These are phyloP conservation scores for Leptinotarsa rubiginosa DNA, from an alignment of 2,888 invertebrate genomes.

Conservation along the genomic window DNA sequence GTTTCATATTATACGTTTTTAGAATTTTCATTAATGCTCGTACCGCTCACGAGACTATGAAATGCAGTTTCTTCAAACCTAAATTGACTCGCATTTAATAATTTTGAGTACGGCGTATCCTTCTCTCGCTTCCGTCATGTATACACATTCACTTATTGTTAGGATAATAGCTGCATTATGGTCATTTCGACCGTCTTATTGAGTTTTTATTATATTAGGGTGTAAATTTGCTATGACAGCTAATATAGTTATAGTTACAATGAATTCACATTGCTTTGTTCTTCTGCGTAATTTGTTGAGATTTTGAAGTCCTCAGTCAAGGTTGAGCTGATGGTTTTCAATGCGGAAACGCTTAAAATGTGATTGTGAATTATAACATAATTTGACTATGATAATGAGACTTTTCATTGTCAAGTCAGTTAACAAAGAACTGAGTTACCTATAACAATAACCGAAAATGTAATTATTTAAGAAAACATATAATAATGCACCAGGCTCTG, in stretches of 20 bases:
- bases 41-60: not conserved
- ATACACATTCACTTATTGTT: conserved; percentile 16
- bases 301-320: not conserved
- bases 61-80: conserved; percentile 1
- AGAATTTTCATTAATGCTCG: conserved; percentile 12
- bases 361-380: not conserved
- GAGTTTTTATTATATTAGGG: not conserved
- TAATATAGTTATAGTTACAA: not conserved
- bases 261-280: conserved; percentile 9
- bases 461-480: too few relatives aligned
- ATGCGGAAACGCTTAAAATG: not conserved
- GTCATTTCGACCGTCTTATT: conserved; percentile 14
- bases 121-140: conserved; percentile 24
- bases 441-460: too few relatives aligned
- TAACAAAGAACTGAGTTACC: too few relatives aligned
- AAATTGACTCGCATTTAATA: conserved; percentile 1
- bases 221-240: conserved; percentile 6
- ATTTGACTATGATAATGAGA: not conserved
- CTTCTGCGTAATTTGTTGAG: not conserved
- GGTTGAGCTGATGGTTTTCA: not conserved
- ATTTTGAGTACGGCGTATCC: conserved; percentile 11
- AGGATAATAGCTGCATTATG: conserved; percentile 18
- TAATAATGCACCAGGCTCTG: too few relatives aligned
- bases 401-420: not conserved
- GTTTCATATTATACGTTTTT: conserved; percentile 24